Evolutionary conservation across 2,888 invertebrate species (phyloP).

Genomic region (Zaprionus lineosus): DNA sequence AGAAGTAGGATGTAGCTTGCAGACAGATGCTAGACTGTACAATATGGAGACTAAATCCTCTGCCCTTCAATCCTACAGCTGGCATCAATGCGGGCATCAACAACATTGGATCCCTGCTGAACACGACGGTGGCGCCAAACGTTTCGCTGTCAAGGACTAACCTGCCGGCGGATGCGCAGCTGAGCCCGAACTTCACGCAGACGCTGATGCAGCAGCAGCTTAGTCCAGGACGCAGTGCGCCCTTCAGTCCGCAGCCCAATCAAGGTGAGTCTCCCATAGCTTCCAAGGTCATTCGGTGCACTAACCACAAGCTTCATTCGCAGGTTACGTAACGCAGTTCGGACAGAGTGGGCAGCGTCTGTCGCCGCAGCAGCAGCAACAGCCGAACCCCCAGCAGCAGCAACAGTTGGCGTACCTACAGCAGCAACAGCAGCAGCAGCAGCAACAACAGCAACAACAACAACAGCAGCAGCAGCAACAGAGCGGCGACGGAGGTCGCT

Average conservation of each 20-base stretch:
- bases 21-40: too few species aligned
- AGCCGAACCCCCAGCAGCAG: constrained; percentile 58
- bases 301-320: not conserved
- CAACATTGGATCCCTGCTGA: constrained; percentile 92
- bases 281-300: too few species aligned
- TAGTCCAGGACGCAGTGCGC: constrained; percentile 83
- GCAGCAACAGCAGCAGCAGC: constrained; percentile 77
- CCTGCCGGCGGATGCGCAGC: constrained; percentile 85
- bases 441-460: constrained; percentile 72
- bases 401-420: constrained; percentile 58
- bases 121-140: constrained; percentile 92
- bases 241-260: constrained; percentile 82
- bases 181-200: constrained; percentile 86
- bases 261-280: constrained; percentile 72
- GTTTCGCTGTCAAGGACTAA: constrained; percentile 91
- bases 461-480: constrained; percentile 63
- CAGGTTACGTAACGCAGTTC: constrained; percentile 81
- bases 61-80: constrained; percentile 45
- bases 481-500: constrained; percentile 63
- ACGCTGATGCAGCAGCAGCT: constrained; percentile 83
- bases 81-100: constrained; percentile 82
- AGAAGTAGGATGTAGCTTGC: too few species aligned
- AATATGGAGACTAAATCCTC: too few species aligned
- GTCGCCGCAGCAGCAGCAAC: constrained; percentile 82
- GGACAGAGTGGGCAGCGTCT: constrained; percentile 80